Base-by-base conservation (phyloP, 2,113 vertebrate genomes). In the Hassar affinis region DNA sequence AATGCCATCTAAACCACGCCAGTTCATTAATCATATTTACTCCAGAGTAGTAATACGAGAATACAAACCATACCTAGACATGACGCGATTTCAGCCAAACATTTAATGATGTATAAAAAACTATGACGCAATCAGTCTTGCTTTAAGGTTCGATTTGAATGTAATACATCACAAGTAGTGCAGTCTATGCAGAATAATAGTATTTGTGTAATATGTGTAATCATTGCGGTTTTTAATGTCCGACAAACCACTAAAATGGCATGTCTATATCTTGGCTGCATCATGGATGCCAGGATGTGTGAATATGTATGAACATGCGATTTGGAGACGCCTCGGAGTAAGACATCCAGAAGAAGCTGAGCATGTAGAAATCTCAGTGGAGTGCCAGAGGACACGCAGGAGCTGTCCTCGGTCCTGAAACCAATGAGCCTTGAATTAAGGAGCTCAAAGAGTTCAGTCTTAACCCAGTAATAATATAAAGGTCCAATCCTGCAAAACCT, bases 321-420 rank as follows among this genome's bases (percentile, higher is more conserved):
- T n/a, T 47, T n/a, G 22, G 38, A 71, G 30, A 52, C 17, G 27
- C 25, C n/a, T 51, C 2, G 15, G n/a, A 30, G 51, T 7, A 51
- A 18, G n/a, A 51, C 71, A 74, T 4, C 12, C 14, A 74, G n/a
- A n/a, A 45, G 35, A 71, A 71, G 20, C 20, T n/a, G 25, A 45
- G 3, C 18, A 38, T 25, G 25, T 8, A 1, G 1, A 45, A 74
- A 15, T 51, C 25, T 51, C 7, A 30, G 8, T 75, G 52, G 0
- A 30, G 15, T 75, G 47, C 9, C 17, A 0, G 1, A 33, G 45
- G 17, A 62, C 12, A 61, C 35, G 27, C 6, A 20, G 35, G 66
- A 22, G 54, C 81, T 76, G 81, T 76, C 81, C 81, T n/a, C 0
- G 71, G 71, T 71, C 38, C 68, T 47, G 68, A 71, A 71, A 25